Percentiles rank a stretch among this genome's conserved stretches.
Evolutionary conservation across 2,888 invertebrate genomes (phyloP).

Genomic region (Orthonychiurus folsomi): DNA sequence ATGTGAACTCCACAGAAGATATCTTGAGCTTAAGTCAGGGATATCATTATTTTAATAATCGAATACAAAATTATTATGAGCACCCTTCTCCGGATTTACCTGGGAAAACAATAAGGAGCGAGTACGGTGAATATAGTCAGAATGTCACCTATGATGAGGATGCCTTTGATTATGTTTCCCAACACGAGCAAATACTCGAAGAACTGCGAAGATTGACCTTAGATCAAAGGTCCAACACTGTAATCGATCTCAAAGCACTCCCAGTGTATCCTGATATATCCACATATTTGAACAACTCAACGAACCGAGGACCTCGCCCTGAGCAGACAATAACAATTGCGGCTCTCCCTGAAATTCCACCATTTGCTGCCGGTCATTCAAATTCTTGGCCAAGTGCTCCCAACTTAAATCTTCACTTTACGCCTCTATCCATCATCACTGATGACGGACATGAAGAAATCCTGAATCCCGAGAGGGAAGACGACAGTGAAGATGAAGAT

Average conservation of each 20-base stretch:
- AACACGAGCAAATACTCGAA: slow-evolving; percentile 5
- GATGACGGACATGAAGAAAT: background rate
- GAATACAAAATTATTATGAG: slow-evolving; percentile 20
- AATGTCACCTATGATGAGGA: slow-evolving; percentile 6
- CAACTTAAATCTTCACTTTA: background rate
- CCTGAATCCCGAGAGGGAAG: background rate
- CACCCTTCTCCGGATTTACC: slow-evolving; percentile 18
- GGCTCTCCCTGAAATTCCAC: slow-evolving; percentile 5
- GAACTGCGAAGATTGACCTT: slow-evolving; percentile 17
- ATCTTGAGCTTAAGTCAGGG: slow-evolving; percentile 30
- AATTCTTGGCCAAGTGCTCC: background rate
- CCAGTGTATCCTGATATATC: slow-evolving; percentile 36
- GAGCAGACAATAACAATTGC: background rate
- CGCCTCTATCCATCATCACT: background rate
- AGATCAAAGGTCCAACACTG: slow-evolving; percentile 4
- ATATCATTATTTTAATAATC: slow-evolving; percentile 24
- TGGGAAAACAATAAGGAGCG: slow-evolving; percentile 21
- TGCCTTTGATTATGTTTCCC: background rate
- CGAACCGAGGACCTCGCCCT: background rate
- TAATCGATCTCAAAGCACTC: slow-evolving; percentile 14
- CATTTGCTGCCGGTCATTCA: background rate
- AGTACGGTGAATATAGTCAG: background rate
- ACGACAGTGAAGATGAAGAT: background rate
- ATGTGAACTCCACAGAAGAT: slow-evolving; percentile 23
- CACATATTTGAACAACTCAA: slow-evolving; percentile 36